phyloP scores from a whole-genome alignment of 2,888 invertebrate genomes.

The Ichneumon xanthorius region DNA sequence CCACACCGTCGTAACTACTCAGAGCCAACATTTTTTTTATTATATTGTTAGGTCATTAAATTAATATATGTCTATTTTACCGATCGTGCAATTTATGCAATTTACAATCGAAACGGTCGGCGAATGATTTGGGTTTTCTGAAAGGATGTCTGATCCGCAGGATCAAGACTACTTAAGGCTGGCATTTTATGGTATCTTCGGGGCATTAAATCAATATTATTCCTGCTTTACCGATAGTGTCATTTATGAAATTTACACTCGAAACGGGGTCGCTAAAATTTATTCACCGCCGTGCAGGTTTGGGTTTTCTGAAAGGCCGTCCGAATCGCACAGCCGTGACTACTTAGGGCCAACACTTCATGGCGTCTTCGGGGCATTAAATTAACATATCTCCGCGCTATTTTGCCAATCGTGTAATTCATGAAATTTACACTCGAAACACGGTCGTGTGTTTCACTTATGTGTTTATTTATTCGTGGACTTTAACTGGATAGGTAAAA shows the following conservation, averaged over 20 bases:
- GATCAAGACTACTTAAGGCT: constrained; percentile 9
- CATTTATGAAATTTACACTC: constrained; percentile 28
- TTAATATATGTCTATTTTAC: too few relatives aligned
- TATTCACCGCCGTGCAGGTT: not conserved
- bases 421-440: constrained; percentile 38
- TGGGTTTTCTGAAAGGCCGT: not conserved
- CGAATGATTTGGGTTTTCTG: not conserved
- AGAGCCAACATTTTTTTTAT: not conserved
- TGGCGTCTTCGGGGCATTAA: not conserved
- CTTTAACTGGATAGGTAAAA: constrained; percentile 49
- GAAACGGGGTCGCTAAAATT: constrained; percentile 13
- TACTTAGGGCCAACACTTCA: constrained; percentile 5
- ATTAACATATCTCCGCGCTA: not conserved
- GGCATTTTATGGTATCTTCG: not conserved
- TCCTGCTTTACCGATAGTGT: not conserved
- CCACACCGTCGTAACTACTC: constrained; percentile 1
- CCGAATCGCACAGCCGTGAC: not conserved
- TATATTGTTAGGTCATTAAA: too few relatives aligned
- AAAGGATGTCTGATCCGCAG: not conserved
- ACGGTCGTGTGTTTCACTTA: constrained; percentile 29
- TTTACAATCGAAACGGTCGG: constrained; percentile 17
- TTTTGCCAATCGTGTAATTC: not conserved
- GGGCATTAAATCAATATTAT: not conserved
- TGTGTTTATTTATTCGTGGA: constrained; percentile 45
- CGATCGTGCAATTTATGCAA: constrained; percentile 16